Base-by-base conservation (phyloP, 2,113 vertebrate species). In the Rhadina sibilatrix region DNA sequence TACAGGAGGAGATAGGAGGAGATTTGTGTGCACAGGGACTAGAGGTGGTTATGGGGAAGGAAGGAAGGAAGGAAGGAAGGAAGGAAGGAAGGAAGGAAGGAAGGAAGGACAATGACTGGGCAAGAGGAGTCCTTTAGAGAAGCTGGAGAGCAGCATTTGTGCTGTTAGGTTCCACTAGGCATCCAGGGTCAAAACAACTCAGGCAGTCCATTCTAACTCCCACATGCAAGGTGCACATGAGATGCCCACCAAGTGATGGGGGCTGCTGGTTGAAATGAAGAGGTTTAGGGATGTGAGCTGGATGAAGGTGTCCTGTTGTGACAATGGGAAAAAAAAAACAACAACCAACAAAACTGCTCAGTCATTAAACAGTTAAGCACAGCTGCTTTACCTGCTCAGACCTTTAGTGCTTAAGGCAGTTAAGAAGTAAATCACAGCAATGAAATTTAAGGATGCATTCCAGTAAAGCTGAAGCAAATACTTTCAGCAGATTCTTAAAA, bases 161-260 rank as follows among this genome's bases (percentile, higher is more conserved):
- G 35, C 8, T 53, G 4, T 49, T 38, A 16, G 30, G 22, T 23
- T 71, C 28, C 60, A 46, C 0, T 3, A 66, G 18, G 21, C 40
- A 6, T 25, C n/a, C 27, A 53, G 38, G 23, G n/a, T 35, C n/a
- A 44, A 28, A 65, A 13, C 11, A 31, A 6, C 15, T 35, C 12
- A 2, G 46, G 46, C 15, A 12, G 25, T 44, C 24, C 31, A 11
- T 28, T 20, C 42, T 44, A 53, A 44, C n/a, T 54, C 12, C 22
- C 12, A n/a, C 25, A 1, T 11, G 33, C 37, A 35, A 20, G n/a
- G n/a, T 49, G 21, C 28, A 23, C 22, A 40, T 0, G 0, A 20
- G 18, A 8, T 37, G 30, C 30, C 11, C 46, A 31, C 2, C 10
- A 24, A 49, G 14, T 9, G 37, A 27, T 3, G 22, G 46, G 15